A percentile compares a stretch with the other conserved stretches of the same genome.
Conservation (phyloP, 2,888 invertebrate genomes). For the Conistra vaccinii region DNA sequence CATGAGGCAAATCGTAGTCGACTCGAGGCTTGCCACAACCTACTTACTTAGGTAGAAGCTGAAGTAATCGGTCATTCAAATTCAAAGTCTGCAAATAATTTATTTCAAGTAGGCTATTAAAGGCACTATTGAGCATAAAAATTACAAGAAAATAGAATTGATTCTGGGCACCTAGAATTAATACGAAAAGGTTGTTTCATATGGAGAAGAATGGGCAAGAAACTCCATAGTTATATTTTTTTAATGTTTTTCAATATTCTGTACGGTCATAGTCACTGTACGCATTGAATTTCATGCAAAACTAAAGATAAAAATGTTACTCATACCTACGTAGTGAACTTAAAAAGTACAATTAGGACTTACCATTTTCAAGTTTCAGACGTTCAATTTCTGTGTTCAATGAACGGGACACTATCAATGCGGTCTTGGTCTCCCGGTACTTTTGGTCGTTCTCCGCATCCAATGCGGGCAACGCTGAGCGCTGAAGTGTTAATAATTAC, state of each 20-base stretch:
- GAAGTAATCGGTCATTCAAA: background rate
- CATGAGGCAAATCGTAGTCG: too few relatives aligned
- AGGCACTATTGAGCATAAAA: too few relatives aligned
- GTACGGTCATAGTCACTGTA: background rate
- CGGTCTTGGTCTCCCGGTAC: slow-evolving; percentile 76
- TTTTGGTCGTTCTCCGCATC: slow-evolving; percentile 81
- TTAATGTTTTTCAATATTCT: background rate
- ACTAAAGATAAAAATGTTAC: background rate
- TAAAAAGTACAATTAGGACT: slow-evolving; percentile 6
- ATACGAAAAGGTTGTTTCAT: background rate
- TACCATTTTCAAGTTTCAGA: slow-evolving; percentile 62
- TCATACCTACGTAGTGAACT: background rate
- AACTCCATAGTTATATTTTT: background rate
- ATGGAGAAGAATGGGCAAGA: background rate
- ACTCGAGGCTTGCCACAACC: too few relatives aligned
- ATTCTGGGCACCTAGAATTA: background rate
- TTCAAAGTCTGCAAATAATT: background rate
- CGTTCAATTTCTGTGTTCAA: slow-evolving; percentile 71
- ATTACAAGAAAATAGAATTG: background rate
- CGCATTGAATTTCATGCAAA: background rate
- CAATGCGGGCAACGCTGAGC: slow-evolving; percentile 76
- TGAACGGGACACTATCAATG: slow-evolving; percentile 74
- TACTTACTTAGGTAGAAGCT: too few relatives aligned
- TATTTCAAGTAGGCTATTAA: background rate
- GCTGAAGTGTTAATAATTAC: slow-evolving; percentile 65